Conservation (phyloP, 2,113 vertebrate species). For the Microcebus ravelobensis region DNA sequence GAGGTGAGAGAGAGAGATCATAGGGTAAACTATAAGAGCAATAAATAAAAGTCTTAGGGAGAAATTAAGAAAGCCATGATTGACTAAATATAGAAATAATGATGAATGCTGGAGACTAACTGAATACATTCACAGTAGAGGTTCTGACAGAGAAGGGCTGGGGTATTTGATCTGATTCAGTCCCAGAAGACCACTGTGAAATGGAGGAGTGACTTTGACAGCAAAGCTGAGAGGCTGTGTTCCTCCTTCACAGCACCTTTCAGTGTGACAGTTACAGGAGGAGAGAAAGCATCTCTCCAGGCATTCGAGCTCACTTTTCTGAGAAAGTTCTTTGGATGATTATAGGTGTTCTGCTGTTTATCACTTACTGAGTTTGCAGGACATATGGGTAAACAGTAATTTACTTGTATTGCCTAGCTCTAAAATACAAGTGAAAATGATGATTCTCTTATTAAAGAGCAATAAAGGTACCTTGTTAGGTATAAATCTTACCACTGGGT, state of each 20-base stretch:
- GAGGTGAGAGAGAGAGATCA: too few relatives aligned
- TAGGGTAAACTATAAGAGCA: background rate
- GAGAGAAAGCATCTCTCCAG: background rate
- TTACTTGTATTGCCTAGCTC: background rate
- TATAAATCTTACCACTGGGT: background rate
- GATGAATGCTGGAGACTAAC: background rate
- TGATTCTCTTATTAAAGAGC: background rate
- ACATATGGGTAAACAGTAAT: background rate
- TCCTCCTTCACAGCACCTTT: background rate
- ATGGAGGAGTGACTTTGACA: background rate
- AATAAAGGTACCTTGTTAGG: background rate
- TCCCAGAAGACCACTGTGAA: background rate
- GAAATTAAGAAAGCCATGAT: background rate
- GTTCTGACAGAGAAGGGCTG: background rate
- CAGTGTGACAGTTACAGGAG: background rate
- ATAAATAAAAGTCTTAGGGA: background rate
- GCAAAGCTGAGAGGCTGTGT: background rate
- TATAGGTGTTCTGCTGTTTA: background rate
- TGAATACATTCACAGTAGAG: background rate
- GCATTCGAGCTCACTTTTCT: background rate
- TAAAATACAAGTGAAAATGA: background rate
- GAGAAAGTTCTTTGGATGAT: background rate
- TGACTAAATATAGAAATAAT: background rate
- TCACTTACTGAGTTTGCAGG: background rate
- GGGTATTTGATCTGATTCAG: background rate